Evolutionary conservation across 1,140 invertebrate genomes (phyloP).

Genomic region (Drosophila quadrilineata): DNA sequence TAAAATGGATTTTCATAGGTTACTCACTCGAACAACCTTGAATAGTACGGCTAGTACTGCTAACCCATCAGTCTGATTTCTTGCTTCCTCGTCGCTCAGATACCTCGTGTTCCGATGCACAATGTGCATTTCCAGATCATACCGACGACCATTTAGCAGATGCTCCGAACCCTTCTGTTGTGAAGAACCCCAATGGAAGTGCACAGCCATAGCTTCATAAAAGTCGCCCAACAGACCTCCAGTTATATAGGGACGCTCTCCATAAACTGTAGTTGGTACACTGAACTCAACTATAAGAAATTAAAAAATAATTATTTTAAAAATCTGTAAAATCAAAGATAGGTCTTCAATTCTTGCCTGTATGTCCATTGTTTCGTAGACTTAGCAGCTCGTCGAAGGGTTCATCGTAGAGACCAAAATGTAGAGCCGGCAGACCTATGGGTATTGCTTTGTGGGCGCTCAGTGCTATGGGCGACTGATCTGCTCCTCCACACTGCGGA

Average conservation of each 20-base stretch:
- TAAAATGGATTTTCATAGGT: no score
- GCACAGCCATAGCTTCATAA: conserved; percentile 82
- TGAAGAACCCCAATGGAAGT: conserved; percentile 83
- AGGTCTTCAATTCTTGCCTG: conserved; percentile 21
- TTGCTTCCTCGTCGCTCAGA: conserved; percentile 84
- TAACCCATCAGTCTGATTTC: conserved; percentile 87
- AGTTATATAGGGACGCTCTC: conserved; percentile 42
- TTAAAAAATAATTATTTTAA: neutral
- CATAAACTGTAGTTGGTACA: conserved; percentile 45
- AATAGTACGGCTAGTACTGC: conserved; percentile 92
- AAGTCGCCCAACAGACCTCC: conserved; percentile 59
- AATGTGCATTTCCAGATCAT: conserved; percentile 91
- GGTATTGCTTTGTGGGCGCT: conserved; percentile 39
- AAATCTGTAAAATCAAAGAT: neutral
- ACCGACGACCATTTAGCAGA: conserved; percentile 82
- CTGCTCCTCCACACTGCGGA: conserved; percentile 38
- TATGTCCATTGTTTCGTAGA: conserved; percentile 57
- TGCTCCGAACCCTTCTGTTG: conserved; percentile 83
- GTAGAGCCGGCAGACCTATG: conserved; percentile 41
- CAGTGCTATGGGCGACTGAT: conserved; percentile 57
- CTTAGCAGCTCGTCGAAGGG: conserved; percentile 44
- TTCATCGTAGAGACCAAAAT: conserved; percentile 48
- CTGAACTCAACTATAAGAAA: conserved; percentile 40
- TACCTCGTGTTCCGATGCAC: conserved; percentile 92
- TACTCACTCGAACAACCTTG: conserved; percentile 84